Conservation (phyloP, 2,113 vertebrate genomes). For the Rhinopithecus roxellana region DNA sequence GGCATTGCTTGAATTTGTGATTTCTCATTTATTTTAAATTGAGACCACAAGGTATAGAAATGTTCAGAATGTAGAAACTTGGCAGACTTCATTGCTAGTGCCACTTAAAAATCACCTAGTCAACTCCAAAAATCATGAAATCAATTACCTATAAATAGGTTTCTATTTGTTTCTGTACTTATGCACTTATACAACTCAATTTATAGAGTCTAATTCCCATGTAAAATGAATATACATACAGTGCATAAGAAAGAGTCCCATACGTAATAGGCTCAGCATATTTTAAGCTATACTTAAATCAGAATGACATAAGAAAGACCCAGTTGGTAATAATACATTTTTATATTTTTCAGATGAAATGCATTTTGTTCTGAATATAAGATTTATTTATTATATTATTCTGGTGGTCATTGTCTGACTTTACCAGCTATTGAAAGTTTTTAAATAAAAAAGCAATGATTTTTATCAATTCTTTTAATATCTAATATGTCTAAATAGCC, state of each 20-base stretch:
- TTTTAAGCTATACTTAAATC: conserved; percentile 50
- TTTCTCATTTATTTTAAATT: conserved; percentile 66
- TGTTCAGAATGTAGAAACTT: conserved; percentile 65
- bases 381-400: conserved; percentile 10
- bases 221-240: conserved; percentile 15
- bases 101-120: conserved; percentile 63
- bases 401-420: conserved; percentile 51
- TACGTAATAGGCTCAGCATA: background rate
- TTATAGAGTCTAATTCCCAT: conserved; percentile 37
- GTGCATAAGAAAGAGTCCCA: background rate
- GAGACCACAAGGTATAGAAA: conserved; percentile 29
- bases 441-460: background rate
- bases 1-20: conserved; percentile 62
- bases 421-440: conserved; percentile 32
- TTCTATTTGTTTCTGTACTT: conserved; percentile 42
- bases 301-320: conserved; percentile 23
- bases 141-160: conserved; percentile 54
- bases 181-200: conserved; percentile 36
- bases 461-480: background rate
- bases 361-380: conserved; percentile 17
- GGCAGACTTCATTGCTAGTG: conserved; percentile 14
- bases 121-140: conserved; percentile 40
- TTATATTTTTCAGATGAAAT: conserved; percentile 48
- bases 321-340: conserved; percentile 34
- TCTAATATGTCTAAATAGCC: background rate